Percentiles rank a stretch among this genome's conserved stretches.
These are phyloP conservation scores for Netelia fuscicornis DNA, from an alignment of 2,888 invertebrate genomes.

Conservation along the genomic window DNA sequence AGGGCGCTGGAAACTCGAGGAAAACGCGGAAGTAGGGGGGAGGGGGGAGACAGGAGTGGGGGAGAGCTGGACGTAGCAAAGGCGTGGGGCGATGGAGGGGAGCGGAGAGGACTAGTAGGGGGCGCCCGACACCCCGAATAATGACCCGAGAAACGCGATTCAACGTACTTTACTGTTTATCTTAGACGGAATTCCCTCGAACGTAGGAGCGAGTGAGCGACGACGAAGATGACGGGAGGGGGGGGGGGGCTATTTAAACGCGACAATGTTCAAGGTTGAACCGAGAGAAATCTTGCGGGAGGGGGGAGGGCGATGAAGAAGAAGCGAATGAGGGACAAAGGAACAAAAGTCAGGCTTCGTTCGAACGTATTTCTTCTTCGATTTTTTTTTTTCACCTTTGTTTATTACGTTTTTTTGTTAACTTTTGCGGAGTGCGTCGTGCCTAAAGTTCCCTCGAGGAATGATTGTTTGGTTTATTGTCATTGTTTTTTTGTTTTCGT, in stretches of 20 bases:
- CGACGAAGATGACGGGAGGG: background rate
- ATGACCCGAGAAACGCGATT: slow-evolving; percentile 68
- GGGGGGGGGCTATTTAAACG: slow-evolving; percentile 18
- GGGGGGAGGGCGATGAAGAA: background rate
- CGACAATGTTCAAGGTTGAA: slow-evolving; percentile 61
- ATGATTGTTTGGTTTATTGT: too few species aligned
- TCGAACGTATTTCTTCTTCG: background rate
- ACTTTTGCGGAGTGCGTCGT: too few species aligned
- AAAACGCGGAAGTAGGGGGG: slow-evolving; percentile 47
- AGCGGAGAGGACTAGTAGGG: slow-evolving; percentile 4
- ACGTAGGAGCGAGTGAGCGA: slow-evolving; percentile 17
- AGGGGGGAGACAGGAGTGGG: slow-evolving; percentile 37
- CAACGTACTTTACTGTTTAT: slow-evolving; percentile 67
- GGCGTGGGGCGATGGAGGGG: background rate
- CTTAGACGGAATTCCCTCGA: slow-evolving; percentile 63
- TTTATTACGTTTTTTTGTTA: background rate
- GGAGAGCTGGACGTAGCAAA: slow-evolving; percentile 11
- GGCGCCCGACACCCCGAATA: slow-evolving; percentile 63
- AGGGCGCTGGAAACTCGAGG: slow-evolving; percentile 37
- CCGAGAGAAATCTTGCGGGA: slow-evolving; percentile 7
- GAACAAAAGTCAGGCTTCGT: slow-evolving; percentile 2
- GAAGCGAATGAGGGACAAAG: slow-evolving; percentile 23
- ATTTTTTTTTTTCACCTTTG: background rate
- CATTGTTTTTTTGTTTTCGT: too few species aligned
- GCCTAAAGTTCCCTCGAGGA: too few species aligned